phyloP scores from a whole-genome alignment of 2,797 vertebrate species.

The Macropus fuliginosus region DNA sequence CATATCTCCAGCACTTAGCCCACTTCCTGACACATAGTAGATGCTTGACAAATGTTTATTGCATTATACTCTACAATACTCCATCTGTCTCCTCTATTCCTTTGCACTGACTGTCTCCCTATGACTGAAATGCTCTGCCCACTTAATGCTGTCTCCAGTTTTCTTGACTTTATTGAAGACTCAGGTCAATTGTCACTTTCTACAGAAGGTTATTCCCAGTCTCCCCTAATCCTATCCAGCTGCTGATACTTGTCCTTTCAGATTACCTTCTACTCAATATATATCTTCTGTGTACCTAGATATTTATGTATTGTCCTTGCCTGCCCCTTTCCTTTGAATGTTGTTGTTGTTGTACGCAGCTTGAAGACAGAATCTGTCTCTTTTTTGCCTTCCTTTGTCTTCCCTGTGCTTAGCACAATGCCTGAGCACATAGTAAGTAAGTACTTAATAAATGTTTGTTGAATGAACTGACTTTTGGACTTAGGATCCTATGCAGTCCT shows the following conservation, averaged over 20 bases:
- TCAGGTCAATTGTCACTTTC: background rate
- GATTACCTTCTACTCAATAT: background rate
- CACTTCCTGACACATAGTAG: background rate
- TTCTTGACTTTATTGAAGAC: background rate
- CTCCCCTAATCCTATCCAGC: background rate
- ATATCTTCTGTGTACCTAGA: background rate
- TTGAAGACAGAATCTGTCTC: background rate
- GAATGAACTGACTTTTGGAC: background rate
- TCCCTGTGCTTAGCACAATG: background rate
- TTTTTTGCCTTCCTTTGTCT: background rate
- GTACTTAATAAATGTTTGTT: background rate
- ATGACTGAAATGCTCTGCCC: background rate
- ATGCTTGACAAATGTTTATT: background rate
- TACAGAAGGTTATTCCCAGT: background rate
- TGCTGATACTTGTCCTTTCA: background rate
- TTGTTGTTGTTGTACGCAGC: background rate
- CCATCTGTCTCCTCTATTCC: background rate
- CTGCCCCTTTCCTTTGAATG: too few species aligned
- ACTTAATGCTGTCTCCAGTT: background rate
- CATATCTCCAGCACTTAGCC: background rate
- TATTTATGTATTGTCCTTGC: background rate
- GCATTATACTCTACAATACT: background rate
- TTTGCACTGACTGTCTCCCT: background rate
- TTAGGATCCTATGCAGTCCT: background rate
- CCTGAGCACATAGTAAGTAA: background rate